phyloP scores from a whole-genome alignment of 2,797 vertebrate species.

The Lagorchestes hirsutus region DNA sequence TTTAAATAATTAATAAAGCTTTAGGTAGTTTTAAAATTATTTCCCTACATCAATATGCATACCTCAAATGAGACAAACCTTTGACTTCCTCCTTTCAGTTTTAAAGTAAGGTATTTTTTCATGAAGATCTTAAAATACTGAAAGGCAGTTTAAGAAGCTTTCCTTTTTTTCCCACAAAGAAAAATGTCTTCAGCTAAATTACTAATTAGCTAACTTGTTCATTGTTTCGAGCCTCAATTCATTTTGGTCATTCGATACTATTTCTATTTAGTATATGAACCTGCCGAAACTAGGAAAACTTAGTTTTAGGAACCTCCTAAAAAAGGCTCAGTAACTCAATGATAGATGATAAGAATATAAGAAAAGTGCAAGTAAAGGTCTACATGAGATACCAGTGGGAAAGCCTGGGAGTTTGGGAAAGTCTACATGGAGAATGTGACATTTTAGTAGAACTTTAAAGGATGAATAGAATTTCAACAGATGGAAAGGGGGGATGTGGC shows the following conservation, averaged over 20 bases:
- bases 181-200: slow-evolving; percentile 14
- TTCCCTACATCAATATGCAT: background rate
- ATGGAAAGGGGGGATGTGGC: background rate
- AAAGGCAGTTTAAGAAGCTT: no score
- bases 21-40: background rate
- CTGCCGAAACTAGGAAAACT: no score
- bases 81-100: no score
- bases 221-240: background rate
- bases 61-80: no score
- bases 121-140: no score
- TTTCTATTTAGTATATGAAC: slow-evolving; percentile 10
- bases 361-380: background rate
- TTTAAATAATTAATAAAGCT: slow-evolving; percentile 1
- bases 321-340: background rate
- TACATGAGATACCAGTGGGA: background rate
- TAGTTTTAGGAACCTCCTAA: background rate
- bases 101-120: no score
- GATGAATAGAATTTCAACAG: background rate
- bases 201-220: background rate
- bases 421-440: background rate
- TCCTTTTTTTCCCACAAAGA: background rate
- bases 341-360: background rate
- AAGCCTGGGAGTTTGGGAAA: background rate
- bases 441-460: background rate
- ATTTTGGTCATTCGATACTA: slow-evolving; percentile 21